Evolutionary conservation across 2,797 vertebrate species (phyloP).

Genomic region (Cichlasoma orientale): DNA sequence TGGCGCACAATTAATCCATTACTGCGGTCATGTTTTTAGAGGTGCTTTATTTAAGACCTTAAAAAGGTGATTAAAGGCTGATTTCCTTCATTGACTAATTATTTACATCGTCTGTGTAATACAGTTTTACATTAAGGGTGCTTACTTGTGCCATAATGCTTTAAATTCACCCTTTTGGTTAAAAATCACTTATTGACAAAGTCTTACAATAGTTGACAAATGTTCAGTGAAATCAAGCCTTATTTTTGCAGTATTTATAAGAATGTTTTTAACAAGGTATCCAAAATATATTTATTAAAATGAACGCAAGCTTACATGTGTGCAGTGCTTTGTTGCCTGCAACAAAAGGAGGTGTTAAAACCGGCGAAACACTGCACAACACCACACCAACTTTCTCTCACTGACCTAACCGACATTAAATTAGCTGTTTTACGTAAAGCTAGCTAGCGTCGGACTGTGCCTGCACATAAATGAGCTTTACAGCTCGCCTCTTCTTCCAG

Average conservation of each 20-base stretch:
- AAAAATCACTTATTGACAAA: not conserved
- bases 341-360: not conserved
- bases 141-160: not conserved
- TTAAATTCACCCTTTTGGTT: not conserved
- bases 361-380: not conserved
- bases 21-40: too few species aligned
- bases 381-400: not conserved
- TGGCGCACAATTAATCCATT: too few species aligned
- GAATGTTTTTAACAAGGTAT: too few species aligned
- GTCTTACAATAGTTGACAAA: not conserved
- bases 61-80: too few species aligned
- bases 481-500: not conserved
- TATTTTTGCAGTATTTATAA: not conserved
- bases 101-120: not conserved
- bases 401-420: not conserved
- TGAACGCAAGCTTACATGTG: not conserved
- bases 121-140: not conserved
- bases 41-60: too few species aligned
- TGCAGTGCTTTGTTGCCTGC: not conserved
- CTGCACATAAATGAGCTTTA: not conserved
- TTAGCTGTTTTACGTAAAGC: constrained; percentile 31
- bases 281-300: not conserved
- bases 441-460: constrained; percentile 18
- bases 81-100: too few species aligned
- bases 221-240: not conserved